Evolutionary conservation across 2,797 vertebrate genomes (phyloP), one percentile per base, ranked within the genome.

Genomic region (Eidolon dupreanum): DNA sequence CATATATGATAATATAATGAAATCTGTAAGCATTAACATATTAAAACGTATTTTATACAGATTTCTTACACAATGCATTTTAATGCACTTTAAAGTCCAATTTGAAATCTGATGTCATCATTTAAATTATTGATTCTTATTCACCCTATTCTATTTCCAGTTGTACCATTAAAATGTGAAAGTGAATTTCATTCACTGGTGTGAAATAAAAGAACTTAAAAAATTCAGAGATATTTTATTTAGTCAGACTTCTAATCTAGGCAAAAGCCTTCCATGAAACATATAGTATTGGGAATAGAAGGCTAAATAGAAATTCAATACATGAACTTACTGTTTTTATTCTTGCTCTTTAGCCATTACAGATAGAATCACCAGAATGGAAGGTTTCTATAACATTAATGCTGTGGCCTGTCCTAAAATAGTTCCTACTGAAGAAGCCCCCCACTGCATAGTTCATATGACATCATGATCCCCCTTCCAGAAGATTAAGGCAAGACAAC

Each of bases 301-400:
- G 95, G 43, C 36, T 94, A 90, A 94, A 87, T 12, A 78, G 36
- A 94, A 94, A 94, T 75, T 93, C 12, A 91, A 53, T 85, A 84
- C 9, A 63, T 46, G 16, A 88, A 77, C 94, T 95, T 94, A 12
- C 2, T 93, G 36, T 78, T 94, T 96, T 85, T 85, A 70, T 46
- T 26, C 7, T 90, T 87, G 20, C 13, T 70, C 33, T 88, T 90
- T 81, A 95, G 31, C 49, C 73, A 93, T 68, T 94, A 88, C 31
- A 94, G 83, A 92, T 10, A 26, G 53, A 84, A 15, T 53, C 70
- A 96, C 43, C 81, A 71, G 53, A 93, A 94, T 81, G 13, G 55
- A 94, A 93, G 38, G 88, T 83, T 79, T 74, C 38, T 24, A 7
- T 36, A 73, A 53, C 5, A 94, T 90, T 38, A 53, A 63, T 49